Evolutionary conservation across 2,888 invertebrate genomes (phyloP), one percentile per base, ranked within the genome.

Genomic region (Syrista parreyssii): DNA sequence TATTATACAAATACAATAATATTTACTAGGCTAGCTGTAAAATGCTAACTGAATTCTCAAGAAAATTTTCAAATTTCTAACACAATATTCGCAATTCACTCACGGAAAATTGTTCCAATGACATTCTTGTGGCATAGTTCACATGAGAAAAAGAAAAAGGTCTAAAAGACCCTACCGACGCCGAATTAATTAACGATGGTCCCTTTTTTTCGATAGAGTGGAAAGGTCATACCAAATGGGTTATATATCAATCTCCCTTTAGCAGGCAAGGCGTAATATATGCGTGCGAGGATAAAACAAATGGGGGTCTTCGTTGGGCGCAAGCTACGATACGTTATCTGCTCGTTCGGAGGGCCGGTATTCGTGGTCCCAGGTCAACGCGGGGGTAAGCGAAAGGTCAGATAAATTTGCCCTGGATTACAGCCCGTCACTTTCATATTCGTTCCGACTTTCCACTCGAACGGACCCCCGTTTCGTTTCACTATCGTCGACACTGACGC

Each of bases 341-440:
- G 84, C 77, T 40, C 40, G 40, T 40, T 78, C 79, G 73, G 71
- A 33, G 12, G 77, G 74, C 69, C 77, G 77, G 78, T 30, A 80
- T 77, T 76, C 80, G 78, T 83, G 82, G 84, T 81, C 80, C 82
- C 86, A 80, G 86, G 82, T 84, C 77, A 78, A 73, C 77, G 75
- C 78, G 77, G 79, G 82, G 78, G 79, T 80, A 79, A 79, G 77
- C 40, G 40, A 82, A 82, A 84, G 88, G 85, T 88, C 86, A 87
- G 87, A 90, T 90, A 89, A 89, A 90, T 91, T 90, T 86, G 81
- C 83, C 85, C 83, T 69, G 89, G 89, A 90, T 91, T 89, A 91
- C 88, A 85, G 82, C 83, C 83, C 87, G 90, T 90, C 91, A 88
- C 89, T 90, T 90, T 89, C 88, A 90, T 89, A 90, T 91, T 91